These are phyloP conservation scores for Tenualosa thibaudeaui DNA, from an alignment of 2,797 vertebrate species.

Conservation along the genomic window DNA sequence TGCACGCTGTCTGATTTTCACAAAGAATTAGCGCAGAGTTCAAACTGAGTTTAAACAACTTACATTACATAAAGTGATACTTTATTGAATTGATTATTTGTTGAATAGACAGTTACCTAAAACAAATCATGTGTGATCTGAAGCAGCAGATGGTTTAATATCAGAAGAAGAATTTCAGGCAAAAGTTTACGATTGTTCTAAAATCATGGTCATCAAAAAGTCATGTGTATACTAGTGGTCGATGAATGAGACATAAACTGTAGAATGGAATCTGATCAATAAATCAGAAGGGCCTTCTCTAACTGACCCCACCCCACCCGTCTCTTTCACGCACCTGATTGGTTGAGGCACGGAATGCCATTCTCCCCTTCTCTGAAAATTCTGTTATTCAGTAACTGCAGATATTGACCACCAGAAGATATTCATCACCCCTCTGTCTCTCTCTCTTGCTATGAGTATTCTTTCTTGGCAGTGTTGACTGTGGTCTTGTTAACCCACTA, in stretches of 20 bases:
- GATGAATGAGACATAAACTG: constrained; percentile 3
- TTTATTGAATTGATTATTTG: no score
- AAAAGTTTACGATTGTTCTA: background rate
- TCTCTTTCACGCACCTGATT: constrained; percentile 36
- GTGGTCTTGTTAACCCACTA: background rate
- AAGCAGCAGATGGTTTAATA: background rate
- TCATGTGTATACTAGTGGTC: background rate
- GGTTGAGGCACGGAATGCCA: constrained; percentile 41
- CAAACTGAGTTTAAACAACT: background rate
- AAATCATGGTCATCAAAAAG: background rate
- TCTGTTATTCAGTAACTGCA: constrained; percentile 38
- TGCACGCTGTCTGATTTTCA: background rate
- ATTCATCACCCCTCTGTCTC: constrained; percentile 21
- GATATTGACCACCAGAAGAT: constrained; percentile 33
- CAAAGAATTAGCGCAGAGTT: background rate
- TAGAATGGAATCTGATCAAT: background rate
- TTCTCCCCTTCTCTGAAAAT: background rate
- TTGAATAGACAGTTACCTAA: no score
- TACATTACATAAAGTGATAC: background rate
- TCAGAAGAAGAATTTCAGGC: background rate
- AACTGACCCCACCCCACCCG: background rate
- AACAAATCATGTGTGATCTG: background rate
- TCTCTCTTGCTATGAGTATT: constrained; percentile 47
- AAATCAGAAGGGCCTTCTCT: background rate
- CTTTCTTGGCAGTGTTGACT: constrained; percentile 59